Conservation (phyloP, 2,888 invertebrate species). For the Conomelus anceps region DNA sequence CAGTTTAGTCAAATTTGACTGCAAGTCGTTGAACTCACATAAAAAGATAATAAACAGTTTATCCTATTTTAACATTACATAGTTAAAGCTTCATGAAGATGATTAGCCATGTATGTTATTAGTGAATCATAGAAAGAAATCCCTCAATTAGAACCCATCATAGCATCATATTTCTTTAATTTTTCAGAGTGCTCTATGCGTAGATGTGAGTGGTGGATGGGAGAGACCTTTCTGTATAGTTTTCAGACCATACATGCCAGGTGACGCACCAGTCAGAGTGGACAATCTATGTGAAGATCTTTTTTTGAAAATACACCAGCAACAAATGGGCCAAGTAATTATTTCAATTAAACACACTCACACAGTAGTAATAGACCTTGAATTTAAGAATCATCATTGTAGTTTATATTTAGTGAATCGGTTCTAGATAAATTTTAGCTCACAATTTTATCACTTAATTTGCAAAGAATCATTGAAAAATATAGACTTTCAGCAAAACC, state of each 20-base stretch:
- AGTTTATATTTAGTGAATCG: no score
- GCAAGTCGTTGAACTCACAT: no score
- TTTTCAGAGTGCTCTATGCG: conserved; percentile 58
- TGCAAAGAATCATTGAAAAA: no score
- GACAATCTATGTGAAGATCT: conserved; percentile 78
- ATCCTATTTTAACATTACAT: no score
- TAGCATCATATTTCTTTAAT: conserved; percentile 36
- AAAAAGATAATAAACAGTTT: no score
- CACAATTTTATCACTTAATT: no score
- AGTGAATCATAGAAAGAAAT: no score
- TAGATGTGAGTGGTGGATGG: conserved; percentile 66
- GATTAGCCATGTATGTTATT: no score
- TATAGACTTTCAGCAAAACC: no score
- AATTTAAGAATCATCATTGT: neutral
- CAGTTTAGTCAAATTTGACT: no score
- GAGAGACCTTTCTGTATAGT: conserved; percentile 66
- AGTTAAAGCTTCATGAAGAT: no score
- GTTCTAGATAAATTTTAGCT: no score
- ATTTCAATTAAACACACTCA: neutral
- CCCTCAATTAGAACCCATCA: conserved; percentile 12
- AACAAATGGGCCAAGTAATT: conserved; percentile 40
- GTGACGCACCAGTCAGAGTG: conserved; percentile 75
- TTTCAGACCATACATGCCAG: conserved; percentile 64
- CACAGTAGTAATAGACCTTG: neutral
- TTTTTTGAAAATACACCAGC: conserved; percentile 71